phyloP scores from a whole-genome alignment of 2,888 invertebrate species.

The Eustalomyia histrio region DNA sequence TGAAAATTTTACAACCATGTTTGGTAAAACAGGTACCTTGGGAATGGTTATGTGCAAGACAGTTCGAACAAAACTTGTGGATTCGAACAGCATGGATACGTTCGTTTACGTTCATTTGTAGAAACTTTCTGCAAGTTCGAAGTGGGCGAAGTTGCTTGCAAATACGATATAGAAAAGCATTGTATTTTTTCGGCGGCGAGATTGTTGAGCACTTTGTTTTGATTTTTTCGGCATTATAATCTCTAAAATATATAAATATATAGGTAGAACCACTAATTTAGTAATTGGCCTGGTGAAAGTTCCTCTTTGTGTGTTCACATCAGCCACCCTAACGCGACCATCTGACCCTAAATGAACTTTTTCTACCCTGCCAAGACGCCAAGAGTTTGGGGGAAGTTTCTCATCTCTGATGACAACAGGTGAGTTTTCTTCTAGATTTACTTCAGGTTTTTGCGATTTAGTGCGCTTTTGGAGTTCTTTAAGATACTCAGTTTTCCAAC shows the following conservation, averaged over 20 bases:
- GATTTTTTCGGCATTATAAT: too few relatives aligned
- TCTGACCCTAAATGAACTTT: background rate
- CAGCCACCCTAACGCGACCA: background rate
- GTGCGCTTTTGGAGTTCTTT: too few relatives aligned
- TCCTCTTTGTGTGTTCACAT: background rate
- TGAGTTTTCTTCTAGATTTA: background rate
- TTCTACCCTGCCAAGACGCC: slow-evolving; percentile 1
- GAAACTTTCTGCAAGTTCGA: too few relatives aligned
- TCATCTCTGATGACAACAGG: background rate
- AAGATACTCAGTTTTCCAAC: too few relatives aligned
- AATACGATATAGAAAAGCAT: background rate
- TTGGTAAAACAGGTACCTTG: background rate
- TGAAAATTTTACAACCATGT: background rate
- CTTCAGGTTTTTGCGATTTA: slow-evolving; percentile 13
- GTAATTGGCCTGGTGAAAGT: background rate
- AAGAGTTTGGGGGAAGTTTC: too few relatives aligned
- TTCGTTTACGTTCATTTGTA: too few relatives aligned
- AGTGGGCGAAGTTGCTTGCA: background rate
- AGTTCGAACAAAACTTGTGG: background rate
- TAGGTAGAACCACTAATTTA: background rate
- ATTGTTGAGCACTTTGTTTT: too few relatives aligned
- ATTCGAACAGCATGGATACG: background rate
- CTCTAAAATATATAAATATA: background rate
- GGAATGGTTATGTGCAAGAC: too few relatives aligned
- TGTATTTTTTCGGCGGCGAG: background rate